phyloP scores from a whole-genome alignment of 2,888 invertebrate species.

The Yponomeuta sedellus region DNA sequence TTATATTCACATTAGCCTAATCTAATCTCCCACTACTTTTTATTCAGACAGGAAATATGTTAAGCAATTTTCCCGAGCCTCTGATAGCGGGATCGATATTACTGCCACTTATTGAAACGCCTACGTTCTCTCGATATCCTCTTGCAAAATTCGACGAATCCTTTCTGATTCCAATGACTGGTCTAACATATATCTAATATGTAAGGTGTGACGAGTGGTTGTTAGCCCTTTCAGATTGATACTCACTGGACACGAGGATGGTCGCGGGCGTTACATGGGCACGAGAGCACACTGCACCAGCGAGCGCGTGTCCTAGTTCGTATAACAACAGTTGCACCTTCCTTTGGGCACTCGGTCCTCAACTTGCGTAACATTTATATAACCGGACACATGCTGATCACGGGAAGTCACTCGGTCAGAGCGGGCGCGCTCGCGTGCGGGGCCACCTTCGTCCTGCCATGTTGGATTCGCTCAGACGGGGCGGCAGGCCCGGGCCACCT shows the following conservation, averaged over 20 bases:
- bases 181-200: neutral
- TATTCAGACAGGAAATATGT: slow-evolving; percentile 15
- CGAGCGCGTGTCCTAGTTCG: slow-evolving; percentile 38
- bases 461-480: slow-evolving; percentile 36
- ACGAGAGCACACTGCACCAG: slow-evolving; percentile 44
- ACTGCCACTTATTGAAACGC: slow-evolving; percentile 14
- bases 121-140: neutral
- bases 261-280: slow-evolving; percentile 57
- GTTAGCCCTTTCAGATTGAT: slow-evolving; percentile 20
- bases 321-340: slow-evolving; percentile 47
- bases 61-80: slow-evolving; percentile 21
- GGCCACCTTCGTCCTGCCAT: slow-evolving; percentile 55
- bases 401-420: slow-evolving; percentile 43
- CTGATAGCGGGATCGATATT: slow-evolving; percentile 56
- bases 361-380: slow-evolving; percentile 73
- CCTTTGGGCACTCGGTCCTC: slow-evolving; percentile 50
- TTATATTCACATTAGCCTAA: slow-evolving; percentile 33
- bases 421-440: slow-evolving; percentile 39
- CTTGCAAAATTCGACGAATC: neutral
- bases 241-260: slow-evolving; percentile 50
- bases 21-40: slow-evolving; percentile 16
- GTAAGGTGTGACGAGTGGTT: neutral
- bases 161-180: neutral
- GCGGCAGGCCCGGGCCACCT: slow-evolving; percentile 24
- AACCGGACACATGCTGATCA: slow-evolving; percentile 56